phyloP scores from a whole-genome alignment of 2,113 vertebrate genomes.

The Dasyurus viverrinus region DNA sequence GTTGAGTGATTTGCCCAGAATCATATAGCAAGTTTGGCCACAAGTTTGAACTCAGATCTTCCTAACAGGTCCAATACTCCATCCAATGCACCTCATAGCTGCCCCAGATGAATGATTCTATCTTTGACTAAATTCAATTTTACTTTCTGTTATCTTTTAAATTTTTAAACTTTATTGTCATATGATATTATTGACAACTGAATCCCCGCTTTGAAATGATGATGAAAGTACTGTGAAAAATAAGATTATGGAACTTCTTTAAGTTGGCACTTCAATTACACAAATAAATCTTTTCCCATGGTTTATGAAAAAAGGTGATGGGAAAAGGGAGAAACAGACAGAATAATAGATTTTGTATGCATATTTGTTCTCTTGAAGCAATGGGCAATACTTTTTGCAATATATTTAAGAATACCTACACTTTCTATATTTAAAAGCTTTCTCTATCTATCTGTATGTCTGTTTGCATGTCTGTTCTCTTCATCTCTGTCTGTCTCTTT shows the following conservation, averaged over 20 bases:
- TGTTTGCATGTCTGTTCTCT: neutral
- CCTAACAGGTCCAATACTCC: neutral
- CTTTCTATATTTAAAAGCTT: neutral
- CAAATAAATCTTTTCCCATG: neutral
- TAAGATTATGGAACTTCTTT: neutral
- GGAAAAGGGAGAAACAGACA: neutral
- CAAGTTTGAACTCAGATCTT: neutral
- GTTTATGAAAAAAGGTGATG: neutral
- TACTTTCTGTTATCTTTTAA: neutral
- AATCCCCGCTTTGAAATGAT: neutral
- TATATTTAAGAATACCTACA: neutral
- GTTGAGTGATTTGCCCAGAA: neutral
- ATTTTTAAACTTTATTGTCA: neutral
- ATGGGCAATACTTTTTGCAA: constrained; percentile 13
- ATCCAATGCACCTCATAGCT: neutral
- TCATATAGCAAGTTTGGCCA: too few relatives aligned
- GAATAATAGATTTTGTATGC: neutral
- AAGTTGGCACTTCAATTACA: neutral
- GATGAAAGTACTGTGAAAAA: neutral
- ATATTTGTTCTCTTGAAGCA: neutral
- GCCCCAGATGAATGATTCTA: neutral
- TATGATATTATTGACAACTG: neutral
- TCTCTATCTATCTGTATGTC: neutral
- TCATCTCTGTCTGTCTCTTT: neutral
- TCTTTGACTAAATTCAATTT: neutral